phyloP scores from a whole-genome alignment of 2,113 vertebrate species.

The Alligator mississippiensis region DNA sequence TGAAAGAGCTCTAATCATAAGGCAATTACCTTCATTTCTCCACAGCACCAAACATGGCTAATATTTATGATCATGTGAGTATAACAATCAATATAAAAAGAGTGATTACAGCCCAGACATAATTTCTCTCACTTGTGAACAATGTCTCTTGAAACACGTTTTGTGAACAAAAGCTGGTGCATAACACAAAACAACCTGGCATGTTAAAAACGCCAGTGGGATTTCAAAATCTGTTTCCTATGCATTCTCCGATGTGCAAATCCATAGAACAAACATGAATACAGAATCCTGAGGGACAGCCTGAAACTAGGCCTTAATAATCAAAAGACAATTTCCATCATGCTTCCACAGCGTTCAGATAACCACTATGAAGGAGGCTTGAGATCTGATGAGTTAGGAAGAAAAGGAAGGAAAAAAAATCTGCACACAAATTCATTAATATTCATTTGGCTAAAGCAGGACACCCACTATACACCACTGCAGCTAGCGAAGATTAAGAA shows the following conservation, averaged over 20 bases:
- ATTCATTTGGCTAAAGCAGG: conserved; percentile 83
- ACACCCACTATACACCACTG: conserved; percentile 76
- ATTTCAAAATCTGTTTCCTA: conserved; percentile 75
- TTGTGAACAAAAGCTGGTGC: conserved; percentile 76
- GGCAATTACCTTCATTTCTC: conserved; percentile 86
- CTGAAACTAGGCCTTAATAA: conserved; percentile 89
- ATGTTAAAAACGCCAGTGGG: conserved; percentile 77
- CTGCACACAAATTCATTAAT: conserved; percentile 81
- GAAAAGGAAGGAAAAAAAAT: conserved; percentile 64
- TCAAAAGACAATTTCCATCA: conserved; percentile 88
- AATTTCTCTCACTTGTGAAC: conserved; percentile 79
- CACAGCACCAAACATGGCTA: conserved; percentile 85
- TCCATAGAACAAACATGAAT: conserved; percentile 82
- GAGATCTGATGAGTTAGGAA: conserved; percentile 79
- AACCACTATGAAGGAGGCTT: conserved; percentile 77
- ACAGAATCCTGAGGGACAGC: conserved; percentile 84
- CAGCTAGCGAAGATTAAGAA: conserved; percentile 79
- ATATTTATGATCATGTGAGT: conserved; percentile 87
- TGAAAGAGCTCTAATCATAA: conserved; percentile 86
- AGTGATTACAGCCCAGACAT: conserved; percentile 79
- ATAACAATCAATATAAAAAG: conserved; percentile 83
- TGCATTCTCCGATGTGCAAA: conserved; percentile 80
- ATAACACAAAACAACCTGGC: conserved; percentile 75
- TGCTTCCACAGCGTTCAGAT: conserved; percentile 81
- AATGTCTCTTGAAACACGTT: conserved; percentile 73